Evolutionary conservation across 1,140 invertebrate genomes (phyloP).

Genomic region (Sinonovacula constricta): DNA sequence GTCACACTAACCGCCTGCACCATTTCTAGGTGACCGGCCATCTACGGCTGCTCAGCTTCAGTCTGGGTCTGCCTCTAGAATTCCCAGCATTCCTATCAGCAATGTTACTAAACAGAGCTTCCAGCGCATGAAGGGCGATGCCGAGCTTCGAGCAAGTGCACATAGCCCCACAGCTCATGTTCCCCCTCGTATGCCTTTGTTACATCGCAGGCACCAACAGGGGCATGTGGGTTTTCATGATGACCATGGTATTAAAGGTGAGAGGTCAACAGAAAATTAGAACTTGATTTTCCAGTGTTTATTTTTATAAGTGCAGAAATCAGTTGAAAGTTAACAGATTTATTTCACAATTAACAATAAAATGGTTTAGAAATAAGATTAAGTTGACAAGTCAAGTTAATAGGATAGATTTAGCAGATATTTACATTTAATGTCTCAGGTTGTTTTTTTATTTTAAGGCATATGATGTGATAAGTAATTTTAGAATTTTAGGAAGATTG

Average conservation of each 20-base stretch:
- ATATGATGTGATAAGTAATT: no score
- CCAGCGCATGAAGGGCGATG: constrained; percentile 48
- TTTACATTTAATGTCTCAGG: no score
- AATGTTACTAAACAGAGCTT: constrained; percentile 73
- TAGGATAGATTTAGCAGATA: no score
- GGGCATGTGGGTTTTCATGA: constrained; percentile 7
- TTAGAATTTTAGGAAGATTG: no score
- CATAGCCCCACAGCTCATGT: constrained; percentile 8
- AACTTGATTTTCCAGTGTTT: no score
- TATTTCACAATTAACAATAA: no score
- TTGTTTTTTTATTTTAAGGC: no score
- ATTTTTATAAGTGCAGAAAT: no score
- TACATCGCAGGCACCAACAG: constrained; percentile 53
- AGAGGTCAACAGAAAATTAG: not conserved
- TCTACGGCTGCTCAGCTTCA: not conserved
- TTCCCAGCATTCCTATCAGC: constrained; percentile 61
- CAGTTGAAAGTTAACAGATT: no score
- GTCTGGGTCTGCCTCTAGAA: constrained; percentile 23
- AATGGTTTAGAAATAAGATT: no score
- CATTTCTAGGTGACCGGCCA: not conserved
- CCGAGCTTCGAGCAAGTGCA: constrained; percentile 17
- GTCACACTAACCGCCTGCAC: no score
- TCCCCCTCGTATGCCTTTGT: constrained; percentile 47
- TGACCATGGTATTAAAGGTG: constrained; percentile 3
- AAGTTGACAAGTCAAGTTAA: no score